Evolutionary conservation across 2,113 vertebrate genomes (phyloP).

Genomic region (Hemichromis elongatus): DNA sequence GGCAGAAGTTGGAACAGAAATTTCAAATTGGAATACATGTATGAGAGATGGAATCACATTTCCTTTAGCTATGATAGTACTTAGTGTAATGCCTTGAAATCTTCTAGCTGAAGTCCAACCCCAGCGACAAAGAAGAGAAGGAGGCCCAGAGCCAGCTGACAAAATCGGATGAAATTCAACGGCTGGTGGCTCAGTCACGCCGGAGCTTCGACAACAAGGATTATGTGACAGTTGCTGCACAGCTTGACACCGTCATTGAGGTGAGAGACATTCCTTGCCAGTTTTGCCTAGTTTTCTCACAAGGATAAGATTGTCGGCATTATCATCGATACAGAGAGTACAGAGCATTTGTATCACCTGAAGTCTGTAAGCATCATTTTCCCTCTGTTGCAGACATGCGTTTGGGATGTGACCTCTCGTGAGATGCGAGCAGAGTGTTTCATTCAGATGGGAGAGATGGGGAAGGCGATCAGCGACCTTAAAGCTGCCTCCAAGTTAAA

Average conservation of each 20-base stretch:
- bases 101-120: conserved; percentile 86
- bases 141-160: conserved; percentile 86
- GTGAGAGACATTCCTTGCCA: conserved; percentile 65
- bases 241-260: conserved; percentile 86
- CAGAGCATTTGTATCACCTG: background rate
- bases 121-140: conserved; percentile 82
- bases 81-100: background rate
- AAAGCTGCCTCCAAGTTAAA: conserved; percentile 92
- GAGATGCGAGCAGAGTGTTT: conserved; percentile 94
- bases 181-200: conserved; percentile 76
- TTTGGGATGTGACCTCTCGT: conserved; percentile 89
- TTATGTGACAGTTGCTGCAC: conserved; percentile 74
- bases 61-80: background rate
- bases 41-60: background rate
- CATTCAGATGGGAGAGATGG: conserved; percentile 87
- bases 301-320: background rate
- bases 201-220: conserved; percentile 75
- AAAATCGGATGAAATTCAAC: conserved; percentile 89
- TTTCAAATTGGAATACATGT: background rate
- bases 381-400: conserved; percentile 80
- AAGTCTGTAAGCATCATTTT: background rate
- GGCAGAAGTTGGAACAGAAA: background rate
- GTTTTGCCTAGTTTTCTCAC: background rate
- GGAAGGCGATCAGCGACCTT: conserved; percentile 93
- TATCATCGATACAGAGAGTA: background rate